Evolutionary conservation across 2,797 vertebrate genomes (phyloP).

Genomic region (Gymnodraco acuticeps): DNA sequence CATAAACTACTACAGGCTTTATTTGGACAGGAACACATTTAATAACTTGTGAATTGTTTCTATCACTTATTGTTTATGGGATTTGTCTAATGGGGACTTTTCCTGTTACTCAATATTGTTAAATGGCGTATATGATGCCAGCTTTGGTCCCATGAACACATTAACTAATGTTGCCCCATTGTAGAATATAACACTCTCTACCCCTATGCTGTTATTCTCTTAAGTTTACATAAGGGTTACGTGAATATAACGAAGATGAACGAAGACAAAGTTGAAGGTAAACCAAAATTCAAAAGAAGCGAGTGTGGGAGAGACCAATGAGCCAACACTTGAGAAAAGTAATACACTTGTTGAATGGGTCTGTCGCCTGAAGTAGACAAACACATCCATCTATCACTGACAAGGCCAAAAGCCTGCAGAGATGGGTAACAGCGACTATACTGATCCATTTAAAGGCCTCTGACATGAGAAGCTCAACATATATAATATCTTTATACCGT

Average conservation of each 20-base stretch:
- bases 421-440: slow-evolving; percentile 1
- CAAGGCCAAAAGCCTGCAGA: slow-evolving; percentile 15
- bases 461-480: slow-evolving; percentile 6
- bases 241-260: not conserved
- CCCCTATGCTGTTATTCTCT: not conserved
- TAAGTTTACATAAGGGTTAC: not conserved
- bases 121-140: not conserved
- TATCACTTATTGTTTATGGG: not conserved
- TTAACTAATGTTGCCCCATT: not conserved
- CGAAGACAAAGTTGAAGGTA: not conserved
- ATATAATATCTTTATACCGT: not conserved
- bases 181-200: not conserved
- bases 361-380: slow-evolving; percentile 25
- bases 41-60: not conserved
- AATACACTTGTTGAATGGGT: slow-evolving; percentile 7
- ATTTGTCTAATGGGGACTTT: not conserved
- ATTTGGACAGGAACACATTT: not conserved
- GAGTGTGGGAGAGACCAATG: slow-evolving; percentile 18
- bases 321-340: not conserved
- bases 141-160: slow-evolving; percentile 2
- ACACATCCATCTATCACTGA: slow-evolving; percentile 34
- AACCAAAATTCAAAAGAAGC: not conserved
- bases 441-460: slow-evolving; percentile 7
- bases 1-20: not conserved
- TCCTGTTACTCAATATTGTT: not conserved